Evolutionary conservation across 2,113 vertebrate genomes (phyloP), one percentile per base, ranked within the genome.

Genomic region (Micronycteris hirsuta): DNA sequence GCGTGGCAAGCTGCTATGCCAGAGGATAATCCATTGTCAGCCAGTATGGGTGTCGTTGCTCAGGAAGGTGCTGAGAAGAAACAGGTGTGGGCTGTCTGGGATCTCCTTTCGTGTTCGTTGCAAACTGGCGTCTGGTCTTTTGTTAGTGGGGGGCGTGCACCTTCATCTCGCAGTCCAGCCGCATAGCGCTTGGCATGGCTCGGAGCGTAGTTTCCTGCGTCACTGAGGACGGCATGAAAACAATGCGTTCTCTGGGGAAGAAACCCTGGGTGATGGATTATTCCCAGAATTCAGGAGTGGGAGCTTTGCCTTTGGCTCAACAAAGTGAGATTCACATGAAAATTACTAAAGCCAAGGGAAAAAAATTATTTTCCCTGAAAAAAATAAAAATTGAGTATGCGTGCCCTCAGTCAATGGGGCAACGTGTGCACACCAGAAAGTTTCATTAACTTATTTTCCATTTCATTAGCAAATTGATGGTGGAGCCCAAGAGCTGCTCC

Each of bases 281-380:
- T 58, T 84, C 43, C 82, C 52, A 80, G 89, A 65, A 80, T 70
- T 19, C 17, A 67, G 54, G 74, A 91, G 89, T 67, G 13, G 11
- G 26, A 58, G 8, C 36, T 58, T 94, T 83, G n/a, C 83, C 38
- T 96, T 88, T 80, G 49, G 38, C 36, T 94, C n/a, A 65, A n/a
- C n/a, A 71, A 52, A n/a, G n/a, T n/a, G 22, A 91, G 38, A 88
- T 83, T 85, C 86, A 77, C 95, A 91, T 73, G n/a, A 86, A 94
- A 90, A 84, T 83, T 63, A 31, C 67, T 80, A 73, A 93, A 91
- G 67, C n/a, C 43, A 70, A 65, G 43, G 45, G 38, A 17, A 33
- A 89, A 78, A 52, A 81, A 70, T 45, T 31, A 77, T 83, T 92
- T 94, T 76, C 24, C 43, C 22, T 4, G 54, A 12, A 67, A 68